Evolutionary conservation across 2,888 invertebrate genomes (phyloP), one percentile per base, ranked within the genome.

Genomic region (Halocaridina rubra): DNA sequence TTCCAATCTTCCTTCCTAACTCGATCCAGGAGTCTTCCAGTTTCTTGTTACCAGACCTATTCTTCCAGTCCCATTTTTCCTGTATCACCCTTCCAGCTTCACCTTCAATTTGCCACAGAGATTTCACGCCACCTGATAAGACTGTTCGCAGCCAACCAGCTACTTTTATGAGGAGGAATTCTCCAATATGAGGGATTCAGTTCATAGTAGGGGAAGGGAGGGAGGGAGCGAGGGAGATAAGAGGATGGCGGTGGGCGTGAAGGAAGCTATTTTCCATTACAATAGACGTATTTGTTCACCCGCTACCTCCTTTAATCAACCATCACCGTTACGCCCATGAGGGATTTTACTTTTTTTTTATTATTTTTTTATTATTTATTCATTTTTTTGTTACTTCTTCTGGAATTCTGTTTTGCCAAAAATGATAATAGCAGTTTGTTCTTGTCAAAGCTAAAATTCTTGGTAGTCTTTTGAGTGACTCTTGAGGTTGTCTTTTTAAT

Each of bases 221-320:
- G n/a, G n/a, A n/a, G n/a, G n/a, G n/a, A n/a, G n/a, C n/a, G n/a
- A n/a, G n/a, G n/a, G n/a, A n/a, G n/a, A n/a, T n/a, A n/a, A n/a
- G 16, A 3, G 30, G 46, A 29, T 39, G 22, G 46, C 53, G 32
- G 79, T n/a, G 2, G 2, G 69, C 64, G 76, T 81, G 75, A 64
- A 69, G 81, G 69, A 46, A 75, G 22, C 81, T 67, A 81, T 81
- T 81, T 81, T 75, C 75, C 53, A 46, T 46, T n/a, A 81, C 81
- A 81, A 81, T 75, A 76, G 46, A 7, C 76, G 53, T 76, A 76
- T 81, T 81, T 81, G 81, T 75, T 76, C 76, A 64, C 81, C 46
- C 53, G 30, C 67, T 57, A 39, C 33, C 67, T 57, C 29, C 29
- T 76, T 71, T 81, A 53, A 81, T 81, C 81, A 76, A n/a, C n/a